Percentiles rank a stretch among this genome's conserved stretches.
Conservation (phyloP, 2,888 invertebrate species). For the Pasiphila rectangulata region DNA sequence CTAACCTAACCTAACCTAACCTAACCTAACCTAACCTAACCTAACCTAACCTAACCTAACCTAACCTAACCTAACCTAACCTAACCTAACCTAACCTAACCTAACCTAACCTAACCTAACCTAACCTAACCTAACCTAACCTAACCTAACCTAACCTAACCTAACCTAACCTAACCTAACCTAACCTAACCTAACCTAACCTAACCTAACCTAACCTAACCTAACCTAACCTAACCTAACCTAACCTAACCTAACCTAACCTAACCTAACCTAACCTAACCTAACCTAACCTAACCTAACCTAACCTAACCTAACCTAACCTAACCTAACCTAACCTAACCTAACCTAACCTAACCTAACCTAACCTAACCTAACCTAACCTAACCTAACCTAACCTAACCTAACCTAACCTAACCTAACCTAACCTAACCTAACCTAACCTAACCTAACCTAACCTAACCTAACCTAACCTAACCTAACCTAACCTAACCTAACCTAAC, state of each 20-base stretch:
- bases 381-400: too few relatives aligned
- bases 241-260: constrained; percentile 32
- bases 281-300: constrained; percentile 33
- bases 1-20: constrained; percentile 22
- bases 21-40: constrained; percentile 27
- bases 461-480: too few relatives aligned
- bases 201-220: constrained; percentile 30
- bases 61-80: constrained; percentile 32
- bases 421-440: too few relatives aligned
- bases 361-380: too few relatives aligned
- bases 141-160: constrained; percentile 31
- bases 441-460: too few relatives aligned
- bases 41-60: constrained; percentile 29
- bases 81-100: constrained; percentile 26
- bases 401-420: too few relatives aligned
- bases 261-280: constrained; percentile 33
- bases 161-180: constrained; percentile 31
- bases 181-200: constrained; percentile 29
- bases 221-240: constrained; percentile 31
- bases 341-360: too few relatives aligned
- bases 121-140: constrained; percentile 29
- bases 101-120: constrained; percentile 27
- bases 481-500: too few relatives aligned
- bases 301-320: constrained; percentile 35
- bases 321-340: constrained; percentile 35